Conservation (phyloP, 1,140 invertebrate species). For the roundworm (Caenorhabditis elegans) region DNA sequence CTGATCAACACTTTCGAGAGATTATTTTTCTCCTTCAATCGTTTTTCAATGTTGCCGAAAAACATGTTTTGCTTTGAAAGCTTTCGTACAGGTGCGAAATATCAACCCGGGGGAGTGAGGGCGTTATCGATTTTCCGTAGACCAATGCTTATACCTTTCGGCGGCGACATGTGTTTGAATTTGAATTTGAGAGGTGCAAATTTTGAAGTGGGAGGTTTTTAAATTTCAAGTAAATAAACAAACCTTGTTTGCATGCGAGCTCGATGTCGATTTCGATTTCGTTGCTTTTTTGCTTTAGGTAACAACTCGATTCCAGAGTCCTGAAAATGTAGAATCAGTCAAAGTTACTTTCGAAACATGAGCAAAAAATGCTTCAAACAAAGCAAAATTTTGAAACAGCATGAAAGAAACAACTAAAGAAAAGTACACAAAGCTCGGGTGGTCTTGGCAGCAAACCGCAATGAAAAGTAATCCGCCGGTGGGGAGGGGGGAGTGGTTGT, state of each 20-base stretch:
- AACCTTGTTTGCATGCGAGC: slow-evolving; percentile 26
- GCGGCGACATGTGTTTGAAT: not conserved
- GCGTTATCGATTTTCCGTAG: slow-evolving; percentile 3
- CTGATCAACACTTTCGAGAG: slow-evolving; percentile 4
- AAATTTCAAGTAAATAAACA: not conserved
- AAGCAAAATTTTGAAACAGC: not conserved
- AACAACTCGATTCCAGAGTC: not conserved
- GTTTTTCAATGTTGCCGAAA: not conserved
- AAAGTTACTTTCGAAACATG: no score
- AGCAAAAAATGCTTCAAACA: not conserved
- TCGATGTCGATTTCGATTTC: slow-evolving; percentile 12
- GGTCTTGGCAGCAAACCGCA: not conserved
- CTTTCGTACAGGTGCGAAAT: not conserved
- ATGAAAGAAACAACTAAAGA: not conserved
- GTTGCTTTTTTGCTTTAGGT: not conserved
- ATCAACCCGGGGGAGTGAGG: not conserved
- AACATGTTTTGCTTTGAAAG: not conserved
- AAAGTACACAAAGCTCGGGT: slow-evolving; percentile 18
- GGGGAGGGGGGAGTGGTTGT: no score
- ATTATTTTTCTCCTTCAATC: not conserved
- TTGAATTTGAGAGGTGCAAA: no score
- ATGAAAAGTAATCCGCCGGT: no score
- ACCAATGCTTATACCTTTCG: not conserved
- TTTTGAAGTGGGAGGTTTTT: no score
- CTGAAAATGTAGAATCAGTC: not conserved